phyloP scores from a whole-genome alignment of 2,888 invertebrate genomes.

The Melipona beecheii region DNA sequence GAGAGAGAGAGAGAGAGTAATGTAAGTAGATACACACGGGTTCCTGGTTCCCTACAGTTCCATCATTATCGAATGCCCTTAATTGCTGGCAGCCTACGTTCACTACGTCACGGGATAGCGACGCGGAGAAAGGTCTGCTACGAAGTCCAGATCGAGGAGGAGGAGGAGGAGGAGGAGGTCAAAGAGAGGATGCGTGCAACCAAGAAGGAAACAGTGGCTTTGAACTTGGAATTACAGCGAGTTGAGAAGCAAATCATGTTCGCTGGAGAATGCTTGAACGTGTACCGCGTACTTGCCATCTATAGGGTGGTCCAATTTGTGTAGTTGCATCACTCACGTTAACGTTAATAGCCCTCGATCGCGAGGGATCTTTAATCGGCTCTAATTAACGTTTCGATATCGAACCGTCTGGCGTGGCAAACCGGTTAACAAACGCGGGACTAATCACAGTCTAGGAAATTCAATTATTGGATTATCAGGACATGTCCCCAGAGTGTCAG shows the following conservation, averaged over 20 bases:
- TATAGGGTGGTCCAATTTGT: constrained; percentile 62
- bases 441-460: neutral
- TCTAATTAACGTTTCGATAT: constrained; percentile 43
- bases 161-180: neutral
- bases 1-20: no score
- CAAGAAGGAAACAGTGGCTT: constrained; percentile 42
- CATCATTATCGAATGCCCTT: constrained; percentile 72
- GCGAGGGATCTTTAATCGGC: constrained; percentile 22
- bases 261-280: constrained; percentile 55
- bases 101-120: constrained; percentile 15
- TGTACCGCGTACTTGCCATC: constrained; percentile 48
- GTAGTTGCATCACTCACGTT: constrained; percentile 2
- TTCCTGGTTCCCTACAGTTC: constrained; percentile 59
- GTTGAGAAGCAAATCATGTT: constrained; percentile 69
- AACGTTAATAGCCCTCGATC: constrained; percentile 40
- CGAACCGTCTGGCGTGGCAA: constrained; percentile 5
- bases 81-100: constrained; percentile 63
- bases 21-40: constrained; percentile 10
- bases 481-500: neutral
- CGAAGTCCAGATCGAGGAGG: neutral
- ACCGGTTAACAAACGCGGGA: constrained; percentile 27
- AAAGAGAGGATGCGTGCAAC: constrained; percentile 14
- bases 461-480: neutral
- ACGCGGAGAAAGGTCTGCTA: constrained; percentile 18
- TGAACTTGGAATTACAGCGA: constrained; percentile 67